Conservation (phyloP, 2,888 invertebrate genomes). For the Ganaspis brasiliensis region DNA sequence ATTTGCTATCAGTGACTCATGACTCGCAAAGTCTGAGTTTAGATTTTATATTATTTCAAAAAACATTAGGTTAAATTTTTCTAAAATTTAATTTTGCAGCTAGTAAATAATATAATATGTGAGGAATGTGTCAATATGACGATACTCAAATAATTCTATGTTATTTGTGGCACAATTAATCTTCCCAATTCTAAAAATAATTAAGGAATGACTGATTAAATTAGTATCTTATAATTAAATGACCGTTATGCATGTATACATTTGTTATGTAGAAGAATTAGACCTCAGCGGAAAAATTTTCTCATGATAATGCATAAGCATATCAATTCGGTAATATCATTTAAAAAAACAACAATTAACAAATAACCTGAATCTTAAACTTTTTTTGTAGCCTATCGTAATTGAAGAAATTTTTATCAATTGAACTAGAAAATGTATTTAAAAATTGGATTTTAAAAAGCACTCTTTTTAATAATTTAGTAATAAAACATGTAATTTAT, state of each 20-base stretch:
- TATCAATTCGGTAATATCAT: constrained; percentile 12
- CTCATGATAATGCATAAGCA: neutral
- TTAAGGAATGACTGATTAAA: constrained; percentile 3
- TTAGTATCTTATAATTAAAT: constrained; percentile 13
- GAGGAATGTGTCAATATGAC: too few species aligned
- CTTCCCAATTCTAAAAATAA: constrained; percentile 11
- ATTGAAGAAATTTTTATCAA: neutral
- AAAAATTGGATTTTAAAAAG: too few species aligned
- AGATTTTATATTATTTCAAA: too few species aligned
- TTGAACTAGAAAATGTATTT: too few species aligned
- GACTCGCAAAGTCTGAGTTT: too few species aligned
- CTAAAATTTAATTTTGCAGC: too few species aligned
- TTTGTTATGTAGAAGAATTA: constrained; percentile 14
- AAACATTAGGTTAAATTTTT: too few species aligned
- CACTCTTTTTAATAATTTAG: too few species aligned
- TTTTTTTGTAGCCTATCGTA: neutral
- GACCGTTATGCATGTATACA: neutral
- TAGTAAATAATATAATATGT: too few species aligned
- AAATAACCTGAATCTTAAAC: neutral
- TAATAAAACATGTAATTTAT: too few species aligned
- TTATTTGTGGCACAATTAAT: constrained; percentile 15
- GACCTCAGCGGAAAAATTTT: constrained; percentile 6
- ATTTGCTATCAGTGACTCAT: too few species aligned
- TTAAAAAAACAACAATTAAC: constrained; percentile 14
- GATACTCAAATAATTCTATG: neutral